These are phyloP conservation scores for Gandaritis pyraliata DNA, from an alignment of 2,888 invertebrate genomes.

Conservation along the genomic window DNA sequence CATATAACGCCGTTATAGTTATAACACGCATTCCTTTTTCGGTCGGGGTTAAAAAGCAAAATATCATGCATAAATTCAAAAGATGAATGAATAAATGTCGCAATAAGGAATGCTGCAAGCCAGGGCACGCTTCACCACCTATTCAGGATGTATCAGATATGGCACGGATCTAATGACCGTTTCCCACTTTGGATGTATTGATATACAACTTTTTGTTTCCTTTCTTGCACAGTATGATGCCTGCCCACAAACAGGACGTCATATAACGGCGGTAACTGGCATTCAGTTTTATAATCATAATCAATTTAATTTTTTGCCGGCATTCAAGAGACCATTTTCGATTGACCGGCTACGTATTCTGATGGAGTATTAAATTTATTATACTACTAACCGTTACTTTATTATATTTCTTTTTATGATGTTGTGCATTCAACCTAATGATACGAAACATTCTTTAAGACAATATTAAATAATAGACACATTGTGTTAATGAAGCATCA, in stretches of 20 bases:
- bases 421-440: too few species aligned
- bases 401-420: background rate
- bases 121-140: constrained; percentile 76
- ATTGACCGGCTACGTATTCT: constrained; percentile 23
- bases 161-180: constrained; percentile 81
- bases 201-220: constrained; percentile 71
- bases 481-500: too few species aligned
- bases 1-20: too few species aligned
- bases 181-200: constrained; percentile 71
- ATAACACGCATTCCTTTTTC: too few species aligned
- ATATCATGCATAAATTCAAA: constrained; percentile 44
- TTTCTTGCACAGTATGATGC: constrained; percentile 68
- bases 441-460: too few species aligned
- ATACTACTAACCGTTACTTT: background rate
- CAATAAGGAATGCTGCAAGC: constrained; percentile 51
- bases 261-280: constrained; percentile 74
- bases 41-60: constrained; percentile 3
- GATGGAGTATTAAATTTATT: background rate
- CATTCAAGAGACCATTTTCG: constrained; percentile 37
- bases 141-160: constrained; percentile 81
- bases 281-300: constrained; percentile 62
- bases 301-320: constrained; percentile 51
- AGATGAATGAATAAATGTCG: constrained; percentile 74
- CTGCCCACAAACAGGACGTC: constrained; percentile 72
- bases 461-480: too few species aligned